Evolutionary conservation across 2,888 invertebrate species (phyloP).

Genomic region (Drosophila prolongata): DNA sequence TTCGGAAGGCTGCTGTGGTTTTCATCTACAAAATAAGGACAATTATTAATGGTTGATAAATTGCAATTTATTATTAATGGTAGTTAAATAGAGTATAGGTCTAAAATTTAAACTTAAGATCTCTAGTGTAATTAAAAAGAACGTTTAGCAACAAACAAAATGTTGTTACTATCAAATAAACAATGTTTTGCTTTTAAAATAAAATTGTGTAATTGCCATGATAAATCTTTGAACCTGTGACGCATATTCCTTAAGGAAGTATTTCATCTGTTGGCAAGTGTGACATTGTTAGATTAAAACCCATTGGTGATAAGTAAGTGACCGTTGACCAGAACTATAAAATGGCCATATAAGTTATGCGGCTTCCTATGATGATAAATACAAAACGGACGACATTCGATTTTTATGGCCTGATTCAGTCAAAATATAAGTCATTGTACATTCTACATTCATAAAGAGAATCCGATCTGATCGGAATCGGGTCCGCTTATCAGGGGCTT

Average conservation of each 20-base stretch:
- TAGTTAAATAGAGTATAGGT: not conserved
- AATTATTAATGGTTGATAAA: not conserved
- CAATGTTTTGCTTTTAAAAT: no score
- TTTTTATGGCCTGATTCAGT: conserved; percentile 26
- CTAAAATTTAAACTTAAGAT: no score
- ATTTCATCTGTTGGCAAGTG: conserved; percentile 78
- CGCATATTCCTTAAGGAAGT: conserved; percentile 90
- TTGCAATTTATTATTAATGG: no score
- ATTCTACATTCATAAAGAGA: conserved; percentile 14
- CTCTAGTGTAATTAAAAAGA: no score
- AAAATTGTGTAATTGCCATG: conserved; percentile 83
- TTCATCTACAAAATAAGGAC: conserved; percentile 87
- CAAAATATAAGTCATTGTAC: conserved; percentile 6
- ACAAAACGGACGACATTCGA: conserved; percentile 28
- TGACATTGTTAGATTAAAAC: conserved; percentile 17
- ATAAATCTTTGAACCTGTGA: conserved; percentile 87
- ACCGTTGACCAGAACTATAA: conserved; percentile 56
- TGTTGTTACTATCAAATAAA: no score
- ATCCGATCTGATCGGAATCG: conserved; percentile 48
- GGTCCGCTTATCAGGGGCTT: conserved; percentile 26
- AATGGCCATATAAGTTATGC: conserved; percentile 45
- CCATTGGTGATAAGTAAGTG: conserved; percentile 34
- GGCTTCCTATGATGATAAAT: conserved; percentile 47
- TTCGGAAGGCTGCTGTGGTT: conserved; percentile 90
- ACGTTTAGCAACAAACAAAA: no score